Conservation (phyloP, 2,113 vertebrate genomes). For the Mesoclemmys tuberculata region DNA sequence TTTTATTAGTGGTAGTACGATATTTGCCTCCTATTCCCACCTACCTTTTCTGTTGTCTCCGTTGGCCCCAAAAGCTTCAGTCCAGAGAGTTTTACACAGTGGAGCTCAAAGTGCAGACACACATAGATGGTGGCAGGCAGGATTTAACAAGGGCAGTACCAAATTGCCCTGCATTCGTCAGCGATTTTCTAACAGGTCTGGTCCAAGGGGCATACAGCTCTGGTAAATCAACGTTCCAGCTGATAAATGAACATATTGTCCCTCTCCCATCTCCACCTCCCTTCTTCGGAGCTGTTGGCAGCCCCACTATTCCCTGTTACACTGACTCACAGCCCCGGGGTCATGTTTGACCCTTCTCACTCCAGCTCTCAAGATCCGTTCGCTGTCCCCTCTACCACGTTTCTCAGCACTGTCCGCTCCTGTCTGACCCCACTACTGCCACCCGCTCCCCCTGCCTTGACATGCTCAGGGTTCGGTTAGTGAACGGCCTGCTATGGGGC, state of each 20-base stretch:
- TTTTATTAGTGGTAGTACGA: no score
- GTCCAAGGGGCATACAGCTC: background rate
- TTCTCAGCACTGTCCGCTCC: background rate
- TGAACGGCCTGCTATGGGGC: no score
- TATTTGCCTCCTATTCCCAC: background rate
- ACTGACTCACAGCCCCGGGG: background rate
- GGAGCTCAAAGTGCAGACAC: background rate
- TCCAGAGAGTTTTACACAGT: background rate
- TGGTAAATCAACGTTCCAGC: background rate
- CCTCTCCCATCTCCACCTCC: background rate
- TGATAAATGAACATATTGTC: background rate
- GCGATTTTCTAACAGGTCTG: background rate
- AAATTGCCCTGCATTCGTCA: background rate
- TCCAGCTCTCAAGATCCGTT: background rate
- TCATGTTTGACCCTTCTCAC: background rate
- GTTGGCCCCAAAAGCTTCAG: background rate
- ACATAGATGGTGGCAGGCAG: background rate
- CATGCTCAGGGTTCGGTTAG: no score
- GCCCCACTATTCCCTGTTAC: background rate
- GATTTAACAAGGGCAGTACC: background rate
- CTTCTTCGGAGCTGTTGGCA: background rate
- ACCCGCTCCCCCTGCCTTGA: background rate
- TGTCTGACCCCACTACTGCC: background rate
- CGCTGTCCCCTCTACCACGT: background rate
- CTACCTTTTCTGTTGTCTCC: background rate